phyloP scores from a whole-genome alignment of 2,888 invertebrate genomes.

The Apotomis betuletana region DNA sequence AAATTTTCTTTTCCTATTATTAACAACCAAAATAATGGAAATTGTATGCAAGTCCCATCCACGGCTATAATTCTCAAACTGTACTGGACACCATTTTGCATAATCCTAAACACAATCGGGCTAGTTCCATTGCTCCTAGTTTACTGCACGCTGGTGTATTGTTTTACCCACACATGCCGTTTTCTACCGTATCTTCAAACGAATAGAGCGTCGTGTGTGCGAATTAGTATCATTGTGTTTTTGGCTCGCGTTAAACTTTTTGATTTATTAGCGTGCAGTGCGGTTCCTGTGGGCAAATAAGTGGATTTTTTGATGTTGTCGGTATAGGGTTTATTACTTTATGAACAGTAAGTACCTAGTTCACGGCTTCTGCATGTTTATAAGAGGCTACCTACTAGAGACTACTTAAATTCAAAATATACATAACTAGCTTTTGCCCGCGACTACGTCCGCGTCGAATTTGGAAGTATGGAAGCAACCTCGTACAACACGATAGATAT shows the following conservation, averaged over 20 bases:
- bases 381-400: too few relatives aligned
- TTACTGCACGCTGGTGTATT: slow-evolving; percentile 20
- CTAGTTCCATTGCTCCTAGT: slow-evolving; percentile 32
- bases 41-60: slow-evolving; percentile 35
- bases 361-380: too few relatives aligned
- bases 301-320: slow-evolving; percentile 14
- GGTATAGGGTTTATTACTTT: neutral
- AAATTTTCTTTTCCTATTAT: slow-evolving; percentile 3
- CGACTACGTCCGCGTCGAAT: too few relatives aligned
- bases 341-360: neutral
- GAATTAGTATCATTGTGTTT: neutral
- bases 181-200: slow-evolving; percentile 1
- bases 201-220: neutral
- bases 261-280: slow-evolving; percentile 40
- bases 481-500: too few relatives aligned
- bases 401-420: too few relatives aligned
- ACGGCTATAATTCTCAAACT: slow-evolving; percentile 35
- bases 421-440: too few relatives aligned
- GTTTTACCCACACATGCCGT: neutral
- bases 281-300: slow-evolving; percentile 28
- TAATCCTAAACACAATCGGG: slow-evolving; percentile 41
- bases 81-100: slow-evolving; percentile 39
- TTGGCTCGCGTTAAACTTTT: slow-evolving; percentile 32
- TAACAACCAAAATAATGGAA: slow-evolving; percentile 34
- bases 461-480: too few relatives aligned